These are phyloP conservation scores for Drosophila punjabiensis DNA, from an alignment of 1,140 invertebrate species.

Conservation along the genomic window DNA sequence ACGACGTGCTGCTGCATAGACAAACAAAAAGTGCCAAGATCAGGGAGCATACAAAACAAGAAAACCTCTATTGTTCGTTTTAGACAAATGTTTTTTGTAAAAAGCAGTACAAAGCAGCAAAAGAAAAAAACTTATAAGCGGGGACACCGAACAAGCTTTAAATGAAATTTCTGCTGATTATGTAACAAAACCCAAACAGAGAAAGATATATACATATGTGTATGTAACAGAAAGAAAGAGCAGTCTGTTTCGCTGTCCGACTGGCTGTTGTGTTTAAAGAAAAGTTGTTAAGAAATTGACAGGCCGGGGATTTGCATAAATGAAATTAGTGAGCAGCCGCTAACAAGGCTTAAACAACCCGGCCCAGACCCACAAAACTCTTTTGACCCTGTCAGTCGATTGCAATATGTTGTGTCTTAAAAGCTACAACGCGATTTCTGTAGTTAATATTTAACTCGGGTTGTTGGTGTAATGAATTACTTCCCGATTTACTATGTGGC, in stretches of 20 bases:
- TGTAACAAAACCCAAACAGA: constrained; percentile 46
- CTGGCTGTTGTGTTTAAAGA: constrained; percentile 39
- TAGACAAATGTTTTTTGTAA: constrained; percentile 66
- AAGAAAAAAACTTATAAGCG: constrained; percentile 14
- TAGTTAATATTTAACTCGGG: background rate
- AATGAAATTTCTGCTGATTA: constrained; percentile 61
- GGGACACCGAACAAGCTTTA: constrained; percentile 40
- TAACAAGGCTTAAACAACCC: constrained; percentile 53
- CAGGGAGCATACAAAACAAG: constrained; percentile 51
- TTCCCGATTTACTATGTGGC: background rate
- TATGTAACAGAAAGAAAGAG: constrained; percentile 34
- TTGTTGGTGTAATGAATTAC: background rate
- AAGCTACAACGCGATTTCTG: constrained; percentile 1
- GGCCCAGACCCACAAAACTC: constrained; percentile 41
- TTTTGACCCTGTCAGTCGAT: constrained; percentile 36
- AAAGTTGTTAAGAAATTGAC: constrained; percentile 75
- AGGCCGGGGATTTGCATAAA: constrained; percentile 43
- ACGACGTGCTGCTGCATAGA: constrained; percentile 71
- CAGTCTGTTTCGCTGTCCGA: constrained; percentile 22
- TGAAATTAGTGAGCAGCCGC: constrained; percentile 51
- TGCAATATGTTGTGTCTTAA: constrained; percentile 7
- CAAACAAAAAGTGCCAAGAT: constrained; percentile 51
- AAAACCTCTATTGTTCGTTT: constrained; percentile 53
- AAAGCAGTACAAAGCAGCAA: constrained; percentile 24
- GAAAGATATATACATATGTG: background rate